Base-by-base conservation (phyloP, 1,140 invertebrate species). In the Eufriesea mexicana region DNA sequence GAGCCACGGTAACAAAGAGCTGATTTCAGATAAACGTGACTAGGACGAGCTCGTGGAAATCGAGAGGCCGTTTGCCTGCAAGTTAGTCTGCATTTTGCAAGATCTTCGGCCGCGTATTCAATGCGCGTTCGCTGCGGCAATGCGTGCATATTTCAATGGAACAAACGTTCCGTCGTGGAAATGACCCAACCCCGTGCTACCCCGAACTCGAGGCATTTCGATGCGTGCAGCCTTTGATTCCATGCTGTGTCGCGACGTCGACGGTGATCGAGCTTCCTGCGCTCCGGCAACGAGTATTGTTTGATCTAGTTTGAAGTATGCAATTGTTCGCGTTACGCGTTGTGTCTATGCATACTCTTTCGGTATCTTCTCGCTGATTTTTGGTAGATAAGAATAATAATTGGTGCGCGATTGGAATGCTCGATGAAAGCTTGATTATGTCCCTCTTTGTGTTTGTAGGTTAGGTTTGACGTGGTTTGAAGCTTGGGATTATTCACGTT, bases 41-140 rank as follows among this genome's bases (percentile, higher is more conserved):
- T 12, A 28, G 61, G 12, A 64, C 61, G 47, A 20, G 35, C 49
- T 54, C 35, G 47, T 54, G 35, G 49, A 66, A 55, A 77, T 64
- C 47, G 74, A 54, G 62, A 45, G 62, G n/a, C 12, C 61, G 61
- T 77, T 77, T 66, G 74, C 47, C 51, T 47, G 75, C 2, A 57
- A 78, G 75, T 78, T 78, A 23, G 23, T 61, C 23, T 77, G 62
- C 51, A 68, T 68, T 78, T 67, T 57, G 62, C 75, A 78, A 68
- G 23, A 68, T 68, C n/a, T 45, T 55, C 35, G 51, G 8, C 18
- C 49, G 28, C 45, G n/a, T 18, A 67, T 78, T 78, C 75, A 20
- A 10, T n/a, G 16, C 9, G 51, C 49, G 61, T 66, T 51, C 61
- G 16, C 23, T 42, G 20, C 25, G 28, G 8, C 5, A 18, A n/a